These are phyloP conservation scores for Hypsibius dujardini DNA, from an alignment of 1,140 invertebrate species.

Conservation along the genomic window DNA sequence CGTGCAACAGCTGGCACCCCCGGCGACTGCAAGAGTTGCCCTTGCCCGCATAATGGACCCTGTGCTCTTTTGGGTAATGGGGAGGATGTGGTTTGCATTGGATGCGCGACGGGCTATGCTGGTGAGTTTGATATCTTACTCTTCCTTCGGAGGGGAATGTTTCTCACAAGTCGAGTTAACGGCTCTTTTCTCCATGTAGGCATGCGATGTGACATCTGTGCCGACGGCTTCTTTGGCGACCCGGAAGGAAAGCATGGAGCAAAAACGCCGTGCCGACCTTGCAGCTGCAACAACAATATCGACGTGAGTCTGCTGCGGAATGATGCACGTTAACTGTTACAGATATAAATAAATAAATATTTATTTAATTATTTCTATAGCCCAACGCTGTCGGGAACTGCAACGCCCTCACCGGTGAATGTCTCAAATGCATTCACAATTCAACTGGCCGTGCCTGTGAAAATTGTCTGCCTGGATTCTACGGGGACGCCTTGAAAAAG, in stretches of 20 bases:
- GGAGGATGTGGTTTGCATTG: conserved; percentile 65
- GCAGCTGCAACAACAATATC: conserved; percentile 86
- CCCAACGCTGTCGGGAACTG: conserved; percentile 70
- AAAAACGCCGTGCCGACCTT: conserved; percentile 53
- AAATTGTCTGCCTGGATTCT: conserved; percentile 59
- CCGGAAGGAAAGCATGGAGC: conserved; percentile 47
- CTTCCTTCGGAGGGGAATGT: too few species aligned
- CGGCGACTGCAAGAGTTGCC: conserved; percentile 75
- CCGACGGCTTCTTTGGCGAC: conserved; percentile 84
- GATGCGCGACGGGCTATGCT: conserved; percentile 78
- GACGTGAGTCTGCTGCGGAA: conserved; percentile 44
- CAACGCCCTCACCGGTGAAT: conserved; percentile 64
- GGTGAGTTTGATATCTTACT: conserved; percentile 37
- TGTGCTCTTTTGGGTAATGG: conserved; percentile 65
- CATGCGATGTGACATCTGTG: conserved; percentile 72
- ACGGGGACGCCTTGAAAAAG: conserved; percentile 33
- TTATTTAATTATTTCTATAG: too few species aligned
- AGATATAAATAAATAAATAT: too few species aligned
- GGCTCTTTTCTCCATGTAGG: conserved; percentile 38
- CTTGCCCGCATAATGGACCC: conserved; percentile 76
- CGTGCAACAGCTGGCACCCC: conserved; percentile 69
- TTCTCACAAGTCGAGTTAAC: not conserved
- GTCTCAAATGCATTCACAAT: conserved; percentile 90
- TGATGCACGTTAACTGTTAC: too few species aligned
- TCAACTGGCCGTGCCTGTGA: conserved; percentile 67